A percentile compares a stretch with the other conserved stretches of the same genome.
Evolutionary conservation across 1,140 invertebrate genomes (phyloP).

Genomic region (Cotesia typhae): DNA sequence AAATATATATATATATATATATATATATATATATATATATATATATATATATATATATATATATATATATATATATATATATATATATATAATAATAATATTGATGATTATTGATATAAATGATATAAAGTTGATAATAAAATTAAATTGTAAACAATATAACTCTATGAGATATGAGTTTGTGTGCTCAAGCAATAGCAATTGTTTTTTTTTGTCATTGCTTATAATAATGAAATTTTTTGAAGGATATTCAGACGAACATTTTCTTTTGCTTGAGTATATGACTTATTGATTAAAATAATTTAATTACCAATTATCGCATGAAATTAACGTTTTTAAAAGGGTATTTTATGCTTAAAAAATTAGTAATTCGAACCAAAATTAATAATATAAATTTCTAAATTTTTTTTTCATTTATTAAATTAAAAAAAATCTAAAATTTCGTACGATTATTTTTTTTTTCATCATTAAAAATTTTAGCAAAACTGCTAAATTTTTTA

Average conservation of each 20-base stretch:
- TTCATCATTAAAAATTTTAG: too few relatives aligned
- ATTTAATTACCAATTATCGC: slow-evolving; percentile 28
- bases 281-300: slow-evolving; percentile 40
- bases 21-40: too few relatives aligned
- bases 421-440: too few relatives aligned
- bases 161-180: slow-evolving; percentile 44
- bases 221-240: slow-evolving; percentile 13
- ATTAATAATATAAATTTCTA: too few relatives aligned
- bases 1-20: slow-evolving; percentile 21
- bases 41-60: too few relatives aligned
- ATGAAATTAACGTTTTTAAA: slow-evolving; percentile 27
- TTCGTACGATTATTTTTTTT: too few relatives aligned
- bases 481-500: too few relatives aligned
- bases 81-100: too few relatives aligned
- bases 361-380: not conserved
- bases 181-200: slow-evolving; percentile 52
- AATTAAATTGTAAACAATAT: slow-evolving; percentile 42
- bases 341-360: slow-evolving; percentile 29
- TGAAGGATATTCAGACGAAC: not conserved
- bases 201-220: not conserved
- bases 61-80: too few relatives aligned
- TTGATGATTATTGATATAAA: slow-evolving; percentile 34
- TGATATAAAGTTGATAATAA: slow-evolving; percentile 36
- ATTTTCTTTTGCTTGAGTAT: slow-evolving; percentile 53
- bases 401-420: too few relatives aligned